phyloP scores from a whole-genome alignment of 2,888 invertebrate genomes.

The Schizotus pectinicornis region DNA sequence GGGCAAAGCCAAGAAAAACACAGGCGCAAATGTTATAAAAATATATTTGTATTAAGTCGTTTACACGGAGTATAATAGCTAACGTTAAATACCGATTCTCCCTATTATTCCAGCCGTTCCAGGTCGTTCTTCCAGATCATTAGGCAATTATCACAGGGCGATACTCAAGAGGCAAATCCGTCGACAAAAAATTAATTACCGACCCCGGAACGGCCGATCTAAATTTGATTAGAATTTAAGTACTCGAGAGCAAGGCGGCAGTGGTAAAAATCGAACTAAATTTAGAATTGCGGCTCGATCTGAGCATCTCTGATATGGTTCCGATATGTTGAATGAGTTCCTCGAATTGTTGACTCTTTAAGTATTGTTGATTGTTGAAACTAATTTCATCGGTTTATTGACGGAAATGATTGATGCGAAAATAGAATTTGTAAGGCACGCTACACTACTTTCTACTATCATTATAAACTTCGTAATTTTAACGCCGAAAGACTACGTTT shows the following conservation, averaged over 20 bases:
- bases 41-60: conserved; percentile 40
- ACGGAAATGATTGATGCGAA: too few species aligned
- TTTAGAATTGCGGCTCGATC: neutral
- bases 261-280: neutral
- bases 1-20: conserved; percentile 36
- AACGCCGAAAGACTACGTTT: neutral
- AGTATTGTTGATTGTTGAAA: too few species aligned
- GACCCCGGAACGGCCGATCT: too few species aligned
- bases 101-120: conserved; percentile 5
- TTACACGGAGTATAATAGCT: conserved; percentile 7
- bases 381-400: too few species aligned
- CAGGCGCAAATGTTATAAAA: conserved; percentile 37
- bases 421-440: too few species aligned
- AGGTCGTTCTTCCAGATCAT: neutral
- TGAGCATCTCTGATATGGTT: too few species aligned
- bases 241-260: neutral
- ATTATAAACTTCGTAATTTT: too few species aligned
- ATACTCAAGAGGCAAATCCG: too few species aligned
- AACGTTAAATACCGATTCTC: conserved; percentile 2
- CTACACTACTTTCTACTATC: too few species aligned
- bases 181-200: too few species aligned
- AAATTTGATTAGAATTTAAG: neutral
- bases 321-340: too few species aligned
- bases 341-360: too few species aligned
- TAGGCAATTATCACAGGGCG: neutral